Evolutionary conservation across 2,113 vertebrate species (phyloP), one percentile per base, ranked within the genome.

Genomic region (Cariama cristata): DNA sequence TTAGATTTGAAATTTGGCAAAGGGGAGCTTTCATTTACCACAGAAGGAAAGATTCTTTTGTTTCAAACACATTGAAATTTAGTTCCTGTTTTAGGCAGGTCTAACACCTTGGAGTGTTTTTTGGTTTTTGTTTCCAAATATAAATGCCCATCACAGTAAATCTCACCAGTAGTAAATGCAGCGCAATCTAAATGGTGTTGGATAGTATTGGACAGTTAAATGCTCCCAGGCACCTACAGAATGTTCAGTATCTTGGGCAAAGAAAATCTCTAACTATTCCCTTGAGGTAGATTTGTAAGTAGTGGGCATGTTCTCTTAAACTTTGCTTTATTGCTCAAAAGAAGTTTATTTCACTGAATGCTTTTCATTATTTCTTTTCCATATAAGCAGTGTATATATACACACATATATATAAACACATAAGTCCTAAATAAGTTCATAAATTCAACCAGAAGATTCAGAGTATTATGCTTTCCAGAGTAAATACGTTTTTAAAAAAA

Each of bases 381-480:
- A n/a, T 40, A 74, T 47, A 38, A 79, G 38, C 27, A 47, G 12
- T 74, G 24, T 55, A 44, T 90, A 66, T 58, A 82, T 10, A 42
- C 21, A 40, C 12, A n/a, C 40, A 73, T 20, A 52, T 79, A 59
- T 60, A 63, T 18, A 45, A 11, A 63, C 27, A 56, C 6, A 1
- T 12, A 83, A 86, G 38, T 77, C 52, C 71, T 73, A 77, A 92
- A 42, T 69, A 93, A 88, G 73, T 84, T 93, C 72, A 52, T n/a
- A 85, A 96, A 95, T 67, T 67, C 72, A 94, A 84, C 53, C 76
- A 89, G 30, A 74, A 75, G 32, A 74, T 90, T 88, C 32, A 90
- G 56, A 8, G 26, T 50, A 35, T 93, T 95, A 60, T 52, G 53
- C 49, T 81, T 85, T 79, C 68, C 60, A 56, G 44, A 38, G 60